A percentile compares a stretch with the other conserved stretches of the same genome.
Conservation (phyloP, 2,888 invertebrate species). For the Syritta pipiens region DNA sequence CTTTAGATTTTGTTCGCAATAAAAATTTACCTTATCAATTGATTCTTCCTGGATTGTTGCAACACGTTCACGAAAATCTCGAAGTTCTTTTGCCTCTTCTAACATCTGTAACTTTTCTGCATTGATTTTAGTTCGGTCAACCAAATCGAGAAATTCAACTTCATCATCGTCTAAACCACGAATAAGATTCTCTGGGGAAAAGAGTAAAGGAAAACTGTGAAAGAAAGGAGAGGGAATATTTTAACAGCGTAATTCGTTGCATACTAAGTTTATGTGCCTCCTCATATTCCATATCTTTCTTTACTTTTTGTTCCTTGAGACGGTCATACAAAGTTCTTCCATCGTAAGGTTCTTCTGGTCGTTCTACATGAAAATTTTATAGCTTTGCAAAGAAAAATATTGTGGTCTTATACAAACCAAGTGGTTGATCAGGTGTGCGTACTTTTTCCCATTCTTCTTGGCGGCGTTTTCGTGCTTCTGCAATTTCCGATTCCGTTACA, state of each 20-base stretch:
- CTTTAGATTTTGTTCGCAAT: no score
- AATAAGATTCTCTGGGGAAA: slow-evolving; percentile 88
- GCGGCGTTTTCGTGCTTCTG: slow-evolving; percentile 87
- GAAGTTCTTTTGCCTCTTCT: slow-evolving; percentile 91
- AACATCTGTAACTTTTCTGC: slow-evolving; percentile 90
- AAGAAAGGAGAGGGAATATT: neutral
- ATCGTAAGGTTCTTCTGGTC: slow-evolving; percentile 92
- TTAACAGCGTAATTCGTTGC: slow-evolving; percentile 71
- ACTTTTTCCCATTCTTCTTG: slow-evolving; percentile 99
- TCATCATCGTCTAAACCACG: slow-evolving; percentile 98
- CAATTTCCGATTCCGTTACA: slow-evolving; percentile 91
- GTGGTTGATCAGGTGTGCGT: slow-evolving; percentile 92
- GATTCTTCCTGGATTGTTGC: slow-evolving; percentile 85
- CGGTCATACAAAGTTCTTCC: slow-evolving; percentile 93
- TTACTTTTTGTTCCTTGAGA: slow-evolving; percentile 94
- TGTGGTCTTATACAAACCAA: slow-evolving; percentile 82
- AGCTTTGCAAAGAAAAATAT: slow-evolving; percentile 28
- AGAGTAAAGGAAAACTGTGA: neutral
- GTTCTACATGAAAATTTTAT: slow-evolving; percentile 82
- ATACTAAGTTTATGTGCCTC: slow-evolving; percentile 97
- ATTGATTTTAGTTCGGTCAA: slow-evolving; percentile 91
- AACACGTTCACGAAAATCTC: slow-evolving; percentile 88
- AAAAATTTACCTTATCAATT: slow-evolving; percentile 79
- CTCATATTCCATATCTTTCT: slow-evolving; percentile 95
- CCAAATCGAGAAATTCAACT: slow-evolving; percentile 94